Conservation (phyloP, 2,888 invertebrate species). For the Octonoba sinensis region DNA sequence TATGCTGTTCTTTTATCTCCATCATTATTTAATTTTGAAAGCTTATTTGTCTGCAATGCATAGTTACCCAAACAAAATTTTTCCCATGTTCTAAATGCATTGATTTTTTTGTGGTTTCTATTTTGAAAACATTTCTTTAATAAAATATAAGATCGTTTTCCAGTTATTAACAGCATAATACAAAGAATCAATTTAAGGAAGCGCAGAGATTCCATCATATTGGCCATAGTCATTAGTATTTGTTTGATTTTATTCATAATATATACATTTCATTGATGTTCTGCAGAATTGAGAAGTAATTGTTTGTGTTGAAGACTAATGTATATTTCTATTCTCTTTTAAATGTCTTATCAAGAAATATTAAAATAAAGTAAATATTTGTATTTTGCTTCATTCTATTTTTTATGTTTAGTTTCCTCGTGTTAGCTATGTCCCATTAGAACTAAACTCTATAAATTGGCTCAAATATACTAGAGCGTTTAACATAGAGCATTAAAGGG, state of each 20-base stretch:
- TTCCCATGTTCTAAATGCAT: too few species aligned
- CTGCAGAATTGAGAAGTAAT: not conserved
- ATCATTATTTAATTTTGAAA: too few species aligned
- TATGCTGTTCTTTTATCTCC: too few species aligned
- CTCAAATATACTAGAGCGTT: too few species aligned
- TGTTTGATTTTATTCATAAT: conserved; percentile 87
- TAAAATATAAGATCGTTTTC: conserved; percentile 78
- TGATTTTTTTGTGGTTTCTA: not conserved
- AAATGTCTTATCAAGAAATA: conserved; percentile 14
- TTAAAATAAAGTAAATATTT: conserved; percentile 31
- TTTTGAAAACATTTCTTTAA: conserved; percentile 24
- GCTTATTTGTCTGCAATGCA: too few species aligned
- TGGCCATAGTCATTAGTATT: conserved; percentile 87
- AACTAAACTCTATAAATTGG: too few species aligned
- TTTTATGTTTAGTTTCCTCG: not conserved
- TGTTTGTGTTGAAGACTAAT: conserved; percentile 9
- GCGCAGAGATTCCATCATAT: conserved; percentile 90
- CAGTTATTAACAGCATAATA: conserved; percentile 86
- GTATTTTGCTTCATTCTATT: conserved; percentile 19
- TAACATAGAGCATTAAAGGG: too few species aligned
- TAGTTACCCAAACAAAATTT: too few species aligned
- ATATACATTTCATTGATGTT: conserved; percentile 68
- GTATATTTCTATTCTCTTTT: conserved; percentile 24
- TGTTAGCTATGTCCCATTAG: too few species aligned
- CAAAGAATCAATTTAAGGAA: conserved; percentile 93